Conservation (phyloP, 2,888 invertebrate genomes). For the Pomacea canaliculata region DNA sequence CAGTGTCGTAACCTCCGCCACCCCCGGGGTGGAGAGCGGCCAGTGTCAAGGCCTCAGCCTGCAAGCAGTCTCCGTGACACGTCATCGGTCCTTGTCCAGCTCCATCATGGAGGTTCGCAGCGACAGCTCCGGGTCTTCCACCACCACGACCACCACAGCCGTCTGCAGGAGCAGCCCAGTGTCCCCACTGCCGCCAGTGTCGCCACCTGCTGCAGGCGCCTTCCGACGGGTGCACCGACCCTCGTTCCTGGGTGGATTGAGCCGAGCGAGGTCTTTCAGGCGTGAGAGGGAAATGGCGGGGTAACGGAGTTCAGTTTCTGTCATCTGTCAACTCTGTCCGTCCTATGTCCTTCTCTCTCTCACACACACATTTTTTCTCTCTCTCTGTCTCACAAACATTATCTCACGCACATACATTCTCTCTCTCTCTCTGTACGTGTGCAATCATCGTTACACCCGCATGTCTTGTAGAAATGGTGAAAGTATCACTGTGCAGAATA, state of each 20-base stretch:
- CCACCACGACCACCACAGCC: background rate
- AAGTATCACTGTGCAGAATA: no score
- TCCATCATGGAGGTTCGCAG: conserved; percentile 17
- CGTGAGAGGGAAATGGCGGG: conserved; percentile 3
- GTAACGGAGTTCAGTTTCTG: background rate
- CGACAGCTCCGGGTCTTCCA: background rate
- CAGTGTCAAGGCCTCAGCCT: background rate
- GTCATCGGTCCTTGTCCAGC: conserved; percentile 17
- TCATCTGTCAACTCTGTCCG: background rate
- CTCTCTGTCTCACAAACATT: background rate
- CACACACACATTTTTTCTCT: background rate
- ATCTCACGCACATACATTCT: background rate
- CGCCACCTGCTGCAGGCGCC: background rate
- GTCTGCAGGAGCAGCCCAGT: background rate
- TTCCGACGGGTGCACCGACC: conserved; percentile 3
- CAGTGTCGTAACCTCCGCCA: no score
- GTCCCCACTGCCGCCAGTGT: background rate
- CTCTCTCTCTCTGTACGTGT: no score
- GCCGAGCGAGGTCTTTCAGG: conserved; percentile 11
- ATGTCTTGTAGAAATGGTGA: no score
- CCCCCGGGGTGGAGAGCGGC: no score
- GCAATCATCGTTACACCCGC: no score
- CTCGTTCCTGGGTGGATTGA: conserved; percentile 11
- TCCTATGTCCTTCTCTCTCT: background rate
- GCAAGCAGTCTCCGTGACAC: conserved; percentile 7